Conservation (phyloP, 2,888 invertebrate genomes). For the Stenchaetothrips biformis region DNA sequence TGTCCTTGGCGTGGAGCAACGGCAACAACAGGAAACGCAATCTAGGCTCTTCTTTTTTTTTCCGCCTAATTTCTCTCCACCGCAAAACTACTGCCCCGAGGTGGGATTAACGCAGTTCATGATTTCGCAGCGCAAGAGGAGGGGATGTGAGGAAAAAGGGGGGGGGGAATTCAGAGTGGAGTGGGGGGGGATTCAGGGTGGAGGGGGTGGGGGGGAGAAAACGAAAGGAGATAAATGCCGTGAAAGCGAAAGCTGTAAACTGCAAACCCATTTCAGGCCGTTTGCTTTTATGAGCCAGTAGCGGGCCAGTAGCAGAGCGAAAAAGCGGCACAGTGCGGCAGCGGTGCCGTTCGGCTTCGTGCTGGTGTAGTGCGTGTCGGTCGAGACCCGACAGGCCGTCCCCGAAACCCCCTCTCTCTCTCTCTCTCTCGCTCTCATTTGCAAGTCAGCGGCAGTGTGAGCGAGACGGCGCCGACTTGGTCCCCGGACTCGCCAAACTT, state of each 20-base stretch:
- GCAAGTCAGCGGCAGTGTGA: background rate
- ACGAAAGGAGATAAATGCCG: background rate
- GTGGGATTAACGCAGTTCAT: too few relatives aligned
- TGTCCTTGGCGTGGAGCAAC: too few relatives aligned
- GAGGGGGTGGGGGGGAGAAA: background rate
- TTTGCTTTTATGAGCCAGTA: conserved; percentile 15
- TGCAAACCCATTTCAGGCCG: background rate
- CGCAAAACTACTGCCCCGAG: too few relatives aligned
- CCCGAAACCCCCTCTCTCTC: background rate
- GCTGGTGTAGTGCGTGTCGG: background rate
- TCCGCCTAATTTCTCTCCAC: too few relatives aligned
- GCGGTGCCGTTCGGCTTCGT: background rate
- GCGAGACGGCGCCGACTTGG: background rate
- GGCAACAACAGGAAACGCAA: too few relatives aligned
- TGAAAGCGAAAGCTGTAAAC: background rate
- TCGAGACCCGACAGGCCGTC: background rate
- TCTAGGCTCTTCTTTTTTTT: too few relatives aligned
- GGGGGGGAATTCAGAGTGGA: too few relatives aligned
- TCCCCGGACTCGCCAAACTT: background rate
- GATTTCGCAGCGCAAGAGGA: too few relatives aligned
- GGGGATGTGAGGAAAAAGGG: too few relatives aligned
- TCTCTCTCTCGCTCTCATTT: background rate
- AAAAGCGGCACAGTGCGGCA: background rate
- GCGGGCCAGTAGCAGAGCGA: background rate
- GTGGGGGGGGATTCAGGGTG: too few relatives aligned